Percentiles rank a stretch among this genome's conserved stretches.
Evolutionary conservation across 92 coral and sea anemone species (phyloP).

Genomic region (Palythoa heliodiscus): DNA sequence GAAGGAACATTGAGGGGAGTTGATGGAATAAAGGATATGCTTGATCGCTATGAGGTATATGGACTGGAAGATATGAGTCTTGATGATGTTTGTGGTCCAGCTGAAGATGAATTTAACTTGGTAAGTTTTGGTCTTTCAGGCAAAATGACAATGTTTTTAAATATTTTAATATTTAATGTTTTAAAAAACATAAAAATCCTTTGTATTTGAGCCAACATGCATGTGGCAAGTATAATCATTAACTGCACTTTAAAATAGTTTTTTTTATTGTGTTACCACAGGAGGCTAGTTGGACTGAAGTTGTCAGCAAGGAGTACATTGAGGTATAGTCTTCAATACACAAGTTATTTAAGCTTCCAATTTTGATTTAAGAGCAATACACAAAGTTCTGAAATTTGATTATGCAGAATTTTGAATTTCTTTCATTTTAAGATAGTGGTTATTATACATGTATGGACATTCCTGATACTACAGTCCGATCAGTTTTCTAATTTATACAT

Average conservation of each 20-base stretch:
- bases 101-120: conserved; percentile 59
- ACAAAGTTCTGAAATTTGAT: too few species aligned
- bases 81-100: conserved; percentile 41
- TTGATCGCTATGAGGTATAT: conserved; percentile 69
- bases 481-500: too few species aligned
- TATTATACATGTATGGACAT: too few species aligned
- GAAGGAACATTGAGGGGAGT: conserved; percentile 30
- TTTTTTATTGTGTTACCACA: conserved; percentile 23
- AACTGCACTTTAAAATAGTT: not conserved
- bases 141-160: too few species aligned
- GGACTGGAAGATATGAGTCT: conserved; percentile 61
- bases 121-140: conserved; percentile 30
- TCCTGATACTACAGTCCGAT: too few species aligned
- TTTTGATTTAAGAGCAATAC: too few species aligned
- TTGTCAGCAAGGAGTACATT: conserved; percentile 62
- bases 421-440: too few species aligned
- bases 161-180: too few species aligned
- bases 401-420: too few species aligned
- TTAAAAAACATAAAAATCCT: not conserved
- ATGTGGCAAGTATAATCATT: not conserved
- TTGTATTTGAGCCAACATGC: not conserved
- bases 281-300: conserved; percentile 97
- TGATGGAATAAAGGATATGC: conserved; percentile 61
- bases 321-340: conserved; percentile 56
- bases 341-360: too few species aligned